Evolutionary conservation across 2,797 vertebrate genomes (phyloP), one percentile per base, ranked within the genome.

Genomic region (Falco biarmicus): DNA sequence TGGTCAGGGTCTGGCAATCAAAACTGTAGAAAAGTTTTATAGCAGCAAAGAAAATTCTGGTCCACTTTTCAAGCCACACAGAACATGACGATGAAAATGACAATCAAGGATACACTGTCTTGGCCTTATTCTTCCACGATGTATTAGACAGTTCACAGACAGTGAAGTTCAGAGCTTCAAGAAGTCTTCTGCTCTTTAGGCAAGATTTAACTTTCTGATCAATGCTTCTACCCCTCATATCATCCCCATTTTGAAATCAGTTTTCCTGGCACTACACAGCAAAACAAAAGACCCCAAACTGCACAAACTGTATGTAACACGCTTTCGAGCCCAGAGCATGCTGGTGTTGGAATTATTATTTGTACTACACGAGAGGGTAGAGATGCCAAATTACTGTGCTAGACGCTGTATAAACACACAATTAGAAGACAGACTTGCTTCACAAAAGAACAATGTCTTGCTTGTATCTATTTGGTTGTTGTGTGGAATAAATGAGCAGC

Each of bases 401-500:
- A 89, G 63, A 68, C 63, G 61, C 69, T 71, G 21, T 15, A 48
- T 14, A 87, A 80, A 65, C 57, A 78, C 57, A 82, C n/a, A 76
- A 68, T 80, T 83, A 84, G 54, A 57, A 94, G 65, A 86, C 61
- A 87, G 56, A 37, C 54, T 63, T 41, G 66, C 54, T 84, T 81
- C 63, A 84, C 54, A 69, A 71, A 88, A 87, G 22, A 90, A 92
- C 69, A 84, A 65, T 34, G 47, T 80, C 84, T 82, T 66, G 61
- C 56, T 91, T 93, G 53, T 80, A 89, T 71, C 69, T 92, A 5
- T 91, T 78, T 83, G 59, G 79, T 54, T 76, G 54, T 48, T 91
- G 63, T 43, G 66, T 32, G n/a, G 84, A 70, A 86, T 50, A 96
- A 85, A 89, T 65, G 69, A 95, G 81, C 39, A 85, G 88, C 53